A percentile compares a stretch with the other conserved stretches of the same genome.
These are phyloP conservation scores for Scaptomyza flava DNA, from an alignment of 2,888 invertebrate species.

Conservation along the genomic window DNA sequence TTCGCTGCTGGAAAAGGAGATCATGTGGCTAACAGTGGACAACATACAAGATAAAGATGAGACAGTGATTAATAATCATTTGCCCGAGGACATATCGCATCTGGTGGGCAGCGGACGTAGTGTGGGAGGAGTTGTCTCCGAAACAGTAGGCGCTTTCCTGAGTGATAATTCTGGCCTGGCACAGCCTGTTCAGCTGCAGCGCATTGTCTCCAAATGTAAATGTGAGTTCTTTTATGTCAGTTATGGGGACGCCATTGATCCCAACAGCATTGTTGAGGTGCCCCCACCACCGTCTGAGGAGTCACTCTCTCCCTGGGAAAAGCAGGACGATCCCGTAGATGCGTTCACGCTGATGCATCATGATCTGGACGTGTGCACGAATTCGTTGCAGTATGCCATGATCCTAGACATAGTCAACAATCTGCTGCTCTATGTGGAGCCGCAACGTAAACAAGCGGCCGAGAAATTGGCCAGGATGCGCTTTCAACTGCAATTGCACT, in stretches of 20 bases:
- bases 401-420: constrained; percentile 99
- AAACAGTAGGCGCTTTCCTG: constrained; percentile 93
- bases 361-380: constrained; percentile 98
- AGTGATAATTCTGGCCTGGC: constrained; percentile 87
- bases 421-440: constrained; percentile 97
- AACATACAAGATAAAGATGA: constrained; percentile 95
- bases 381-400: constrained; percentile 97
- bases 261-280: constrained; percentile 86
- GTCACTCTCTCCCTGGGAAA: constrained; percentile 90
- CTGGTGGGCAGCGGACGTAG: constrained; percentile 97
- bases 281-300: constrained; percentile 90
- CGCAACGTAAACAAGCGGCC: constrained; percentile 95
- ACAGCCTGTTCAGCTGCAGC: constrained; percentile 91
- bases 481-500: constrained; percentile 96
- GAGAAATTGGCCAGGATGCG: constrained; percentile 95
- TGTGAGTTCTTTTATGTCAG: constrained; percentile 99
- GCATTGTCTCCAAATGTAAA: constrained; percentile 98
- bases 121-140: constrained; percentile 97
- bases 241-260: constrained; percentile 91
- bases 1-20: constrained; percentile 91
- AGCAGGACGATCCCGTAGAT: constrained; percentile 95
- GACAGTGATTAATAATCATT: constrained; percentile 90
- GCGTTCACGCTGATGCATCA: constrained; percentile 99
- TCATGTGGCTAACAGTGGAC: constrained; percentile 97
- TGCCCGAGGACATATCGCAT: constrained; percentile 95